These are phyloP conservation scores for Drosophila putrida DNA, from an alignment of 2,888 invertebrate species.

Conservation along the genomic window DNA sequence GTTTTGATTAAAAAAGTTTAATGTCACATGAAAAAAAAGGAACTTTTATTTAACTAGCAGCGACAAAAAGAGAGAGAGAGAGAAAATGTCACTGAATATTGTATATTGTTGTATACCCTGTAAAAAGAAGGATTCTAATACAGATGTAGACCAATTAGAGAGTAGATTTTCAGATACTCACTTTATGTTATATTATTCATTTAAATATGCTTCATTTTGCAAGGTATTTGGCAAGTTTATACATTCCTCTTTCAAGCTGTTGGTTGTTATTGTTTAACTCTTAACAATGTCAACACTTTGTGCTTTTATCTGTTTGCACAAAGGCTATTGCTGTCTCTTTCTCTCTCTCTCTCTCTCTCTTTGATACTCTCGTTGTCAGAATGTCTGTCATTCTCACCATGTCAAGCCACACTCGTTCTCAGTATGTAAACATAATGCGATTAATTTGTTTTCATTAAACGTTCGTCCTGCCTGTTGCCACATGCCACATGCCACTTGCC, in stretches of 20 bases:
- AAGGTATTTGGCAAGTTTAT: slow-evolving; percentile 24
- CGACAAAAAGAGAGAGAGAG: neutral
- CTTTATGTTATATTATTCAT: neutral
- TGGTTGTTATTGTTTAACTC: slow-evolving; percentile 66
- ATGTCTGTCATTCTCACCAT: slow-evolving; percentile 10
- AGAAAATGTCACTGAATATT: slow-evolving; percentile 1
- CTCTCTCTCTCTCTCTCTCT: neutral
- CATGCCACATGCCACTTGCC: slow-evolving; percentile 4
- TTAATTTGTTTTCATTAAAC: slow-evolving; percentile 76
- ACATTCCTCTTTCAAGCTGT: slow-evolving; percentile 14
- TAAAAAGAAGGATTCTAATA: neutral
- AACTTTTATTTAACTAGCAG: slow-evolving; percentile 41
- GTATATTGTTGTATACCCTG: slow-evolving; percentile 22
- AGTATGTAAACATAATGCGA: slow-evolving; percentile 69
- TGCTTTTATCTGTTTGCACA: slow-evolving; percentile 76
- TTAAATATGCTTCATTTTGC: neutral
- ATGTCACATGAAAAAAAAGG: slow-evolving; percentile 29
- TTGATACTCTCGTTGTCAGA: neutral
- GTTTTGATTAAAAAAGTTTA: slow-evolving; percentile 67
- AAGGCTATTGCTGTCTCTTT: slow-evolving; percentile 13
- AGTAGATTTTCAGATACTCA: neutral
- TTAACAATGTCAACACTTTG: slow-evolving; percentile 76
- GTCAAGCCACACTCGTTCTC: slow-evolving; percentile 17
- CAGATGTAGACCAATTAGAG: neutral
- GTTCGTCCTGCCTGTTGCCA: slow-evolving; percentile 37